Base-by-base conservation (phyloP, 1,140 invertebrate genomes). In the Pentalonia nigronervosa region DNA sequence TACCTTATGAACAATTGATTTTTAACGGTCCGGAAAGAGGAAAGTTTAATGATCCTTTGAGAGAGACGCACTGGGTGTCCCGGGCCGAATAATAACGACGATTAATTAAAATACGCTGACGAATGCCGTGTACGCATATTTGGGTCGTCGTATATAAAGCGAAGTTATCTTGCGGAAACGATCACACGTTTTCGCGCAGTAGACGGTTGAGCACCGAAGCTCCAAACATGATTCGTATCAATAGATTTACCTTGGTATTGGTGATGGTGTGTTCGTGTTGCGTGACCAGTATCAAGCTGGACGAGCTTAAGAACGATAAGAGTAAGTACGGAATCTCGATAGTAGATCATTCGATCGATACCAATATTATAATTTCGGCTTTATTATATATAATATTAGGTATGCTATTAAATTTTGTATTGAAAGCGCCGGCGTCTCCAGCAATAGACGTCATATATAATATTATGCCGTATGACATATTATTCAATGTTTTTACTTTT, bases 11-110 rank as follows among this genome's bases (percentile, higher is more conserved):
- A 93, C 91, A 93, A 93, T 93, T 56, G 81, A 36, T 53, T 93
- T 84, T 93, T 93, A 93, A 93, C 91, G 91, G 91, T 93, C 48
- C 48, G 91, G 91, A 93, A 93, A 93, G 48, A 86, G 91, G 36
- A 93, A 93, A 93, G 91, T 93, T 93, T 93, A 93, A 93, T 93
- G 91, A 93, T 93, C 81, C 91, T 92, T 86, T 93, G 91, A 86
- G 48, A 41, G 41, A 48, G 48, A 36, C 81, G 81, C 91, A 25
- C 67, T 45, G 34, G 91, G 91, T 41, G 91, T 86, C 34, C 91
- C 8, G 45, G 86, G 2, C 25, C 41, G 34, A 50, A 93, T 93
- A 93, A 93, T 93, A 86, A 93, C 91, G 34, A 84, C 91, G 91
- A 93, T 86, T 84, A 93, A 93, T 93, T 86, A 93, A 86, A 93